Evolutionary conservation across 2,888 invertebrate genomes (phyloP), one percentile per base, ranked within the genome.

Genomic region (Atrina japonica): DNA sequence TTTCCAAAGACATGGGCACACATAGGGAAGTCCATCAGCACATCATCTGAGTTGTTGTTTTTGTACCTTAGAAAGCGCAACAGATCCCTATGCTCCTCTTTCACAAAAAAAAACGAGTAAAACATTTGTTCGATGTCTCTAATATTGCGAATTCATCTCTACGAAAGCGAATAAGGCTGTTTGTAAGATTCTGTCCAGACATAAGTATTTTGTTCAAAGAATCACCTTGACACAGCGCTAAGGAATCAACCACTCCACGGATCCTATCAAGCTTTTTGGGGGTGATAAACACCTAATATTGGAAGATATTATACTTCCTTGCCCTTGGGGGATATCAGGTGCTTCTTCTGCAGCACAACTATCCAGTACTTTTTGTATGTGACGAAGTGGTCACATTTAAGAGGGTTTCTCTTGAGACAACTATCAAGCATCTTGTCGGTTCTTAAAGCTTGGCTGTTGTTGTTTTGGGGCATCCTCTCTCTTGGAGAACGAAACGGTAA

Each of bases 251-350:
- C 2, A 77, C 78, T 14, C 52, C 58, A 25, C 78, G 23, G 5
- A 77, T 70, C 41, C 77, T 49, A 21, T 59, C 50, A 25, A 67
- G 75, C 56, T 77, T 79, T 35, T 68, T 53, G 5, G n/a, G 74
- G 81, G 50, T 81, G 81, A 49, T 76, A 77, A 0, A 78, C 78
- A 9, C 75, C 80, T 29, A 75, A 70, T 6, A 71, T 40, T 5
- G 78, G 79, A n/a, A 81, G 35, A 50, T 73, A 78, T 77, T 77
- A 80, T 18, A 63, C 40, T 70, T 77, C 77, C 16, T 73, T 61
- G 23, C 52, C n/a, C n/a, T n/a, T 56, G 16, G 58, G 14, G 5
- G 49, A 18, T 3, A 69, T 9, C 5, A n/a, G 59, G 45, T 1
- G 75, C 79, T 6, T 65, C 18, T 56, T 77, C 79, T 25, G 73